Percentiles rank a stretch among this genome's conserved stretches.
Evolutionary conservation across 2,113 vertebrate genomes (phyloP).

Genomic region (Calonectris borealis): DNA sequence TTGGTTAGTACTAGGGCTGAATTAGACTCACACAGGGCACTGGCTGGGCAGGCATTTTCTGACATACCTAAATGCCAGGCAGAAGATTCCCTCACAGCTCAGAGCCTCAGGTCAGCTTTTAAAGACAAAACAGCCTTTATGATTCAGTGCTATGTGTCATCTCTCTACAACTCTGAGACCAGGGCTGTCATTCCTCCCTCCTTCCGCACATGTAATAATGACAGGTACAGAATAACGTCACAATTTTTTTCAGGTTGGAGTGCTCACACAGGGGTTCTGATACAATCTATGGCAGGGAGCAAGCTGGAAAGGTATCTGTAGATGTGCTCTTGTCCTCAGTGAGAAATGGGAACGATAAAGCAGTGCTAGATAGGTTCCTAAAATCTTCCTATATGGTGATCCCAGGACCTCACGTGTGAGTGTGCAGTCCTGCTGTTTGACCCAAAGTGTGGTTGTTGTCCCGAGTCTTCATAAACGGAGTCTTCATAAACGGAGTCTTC

Average conservation of each 20-base stretch:
- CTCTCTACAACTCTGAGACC: not conserved
- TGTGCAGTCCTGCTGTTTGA: not conserved
- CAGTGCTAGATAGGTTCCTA: not conserved
- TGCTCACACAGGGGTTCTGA: not conserved
- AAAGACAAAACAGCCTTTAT: constrained; percentile 29
- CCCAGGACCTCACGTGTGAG: not conserved
- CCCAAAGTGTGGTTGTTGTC: not conserved
- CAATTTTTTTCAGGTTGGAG: not conserved
- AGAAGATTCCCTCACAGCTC: not conserved
- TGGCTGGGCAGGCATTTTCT: not conserved
- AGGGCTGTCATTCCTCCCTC: constrained; percentile 3
- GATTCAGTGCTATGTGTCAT: constrained; percentile 10
- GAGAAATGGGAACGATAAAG: not conserved
- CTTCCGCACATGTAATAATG: not conserved
- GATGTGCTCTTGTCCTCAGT: not conserved
- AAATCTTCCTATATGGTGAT: not conserved
- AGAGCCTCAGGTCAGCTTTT: not conserved
- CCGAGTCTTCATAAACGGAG: not conserved
- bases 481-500: not conserved
- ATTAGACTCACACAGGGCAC: not conserved
- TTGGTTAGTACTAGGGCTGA: not conserved
- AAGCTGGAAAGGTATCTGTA: not conserved
- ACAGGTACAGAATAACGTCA: not conserved
- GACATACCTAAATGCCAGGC: not conserved
- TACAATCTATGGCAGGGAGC: not conserved